Evolutionary conservation across 2,113 vertebrate species (phyloP).

Genomic region (Anthoscopus minutus): DNA sequence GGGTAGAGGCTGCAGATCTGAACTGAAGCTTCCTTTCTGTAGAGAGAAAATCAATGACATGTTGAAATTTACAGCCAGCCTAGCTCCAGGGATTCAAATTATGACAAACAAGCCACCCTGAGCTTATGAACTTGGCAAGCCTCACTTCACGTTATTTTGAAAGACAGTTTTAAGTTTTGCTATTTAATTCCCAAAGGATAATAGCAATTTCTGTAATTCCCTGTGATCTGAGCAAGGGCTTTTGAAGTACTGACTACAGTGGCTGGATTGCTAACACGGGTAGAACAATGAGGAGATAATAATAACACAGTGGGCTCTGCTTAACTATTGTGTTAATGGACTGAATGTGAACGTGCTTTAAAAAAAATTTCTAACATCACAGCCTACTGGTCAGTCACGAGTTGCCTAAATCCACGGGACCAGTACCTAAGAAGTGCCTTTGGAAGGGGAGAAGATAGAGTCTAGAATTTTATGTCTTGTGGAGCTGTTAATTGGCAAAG

Average conservation of each 20-base stretch:
- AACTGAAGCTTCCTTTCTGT: conserved; percentile 20
- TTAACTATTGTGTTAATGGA: background rate
- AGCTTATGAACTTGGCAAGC: background rate
- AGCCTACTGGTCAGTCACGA: background rate
- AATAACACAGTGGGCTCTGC: background rate
- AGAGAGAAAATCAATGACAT: conserved; percentile 24
- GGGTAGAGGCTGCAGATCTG: conserved; percentile 28
- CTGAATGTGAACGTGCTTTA: background rate
- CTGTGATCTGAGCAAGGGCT: background rate
- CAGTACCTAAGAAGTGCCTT: background rate
- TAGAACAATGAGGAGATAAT: background rate
- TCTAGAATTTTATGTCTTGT: background rate
- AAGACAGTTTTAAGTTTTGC: background rate
- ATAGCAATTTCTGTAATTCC: background rate
- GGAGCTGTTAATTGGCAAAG: background rate
- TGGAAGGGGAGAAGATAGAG: background rate
- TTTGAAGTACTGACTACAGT: background rate
- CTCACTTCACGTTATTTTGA: conserved; percentile 5
- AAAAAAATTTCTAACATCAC: background rate
- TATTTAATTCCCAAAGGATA: background rate
- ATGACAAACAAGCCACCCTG: background rate
- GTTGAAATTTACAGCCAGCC: background rate
- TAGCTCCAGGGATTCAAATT: background rate
- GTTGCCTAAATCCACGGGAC: background rate
- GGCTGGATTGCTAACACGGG: background rate